phyloP scores from a whole-genome alignment of 2,113 vertebrate genomes.

The Aleadryas rufinucha region DNA sequence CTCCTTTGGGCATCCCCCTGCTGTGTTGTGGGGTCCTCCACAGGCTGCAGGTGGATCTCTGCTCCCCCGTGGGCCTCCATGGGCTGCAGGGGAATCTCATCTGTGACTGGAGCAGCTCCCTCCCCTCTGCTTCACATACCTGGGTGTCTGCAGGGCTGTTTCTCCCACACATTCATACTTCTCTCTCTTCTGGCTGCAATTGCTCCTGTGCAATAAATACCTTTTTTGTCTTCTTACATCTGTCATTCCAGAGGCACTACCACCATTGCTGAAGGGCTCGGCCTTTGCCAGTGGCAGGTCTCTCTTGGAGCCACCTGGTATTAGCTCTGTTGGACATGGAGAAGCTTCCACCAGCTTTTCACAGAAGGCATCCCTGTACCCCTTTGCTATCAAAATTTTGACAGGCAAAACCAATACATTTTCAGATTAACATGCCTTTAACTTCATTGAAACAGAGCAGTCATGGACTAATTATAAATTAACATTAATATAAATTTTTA shows the following conservation, averaged over 20 bases:
- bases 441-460: neutral
- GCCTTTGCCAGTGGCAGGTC: neutral
- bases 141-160: neutral
- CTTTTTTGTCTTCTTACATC: neutral
- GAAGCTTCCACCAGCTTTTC: neutral
- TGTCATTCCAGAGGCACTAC: neutral
- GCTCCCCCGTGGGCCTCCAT: fast-evolving
- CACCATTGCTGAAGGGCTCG: fast-evolving
- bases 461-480: neutral
- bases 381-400: neutral
- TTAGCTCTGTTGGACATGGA: neutral
- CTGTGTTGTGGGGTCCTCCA: fast-evolving
- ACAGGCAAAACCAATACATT: neutral
- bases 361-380: neutral
- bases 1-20: neutral
- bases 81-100: neutral
- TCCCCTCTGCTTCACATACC: neutral
- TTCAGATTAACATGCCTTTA: neutral
- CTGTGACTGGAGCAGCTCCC: neutral
- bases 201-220: neutral
- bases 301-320: neutral
- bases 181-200: neutral
- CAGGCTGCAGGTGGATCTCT: neutral
- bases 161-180: neutral
- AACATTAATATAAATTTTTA: neutral